A percentile compares a stretch with the other conserved stretches of the same genome.
phyloP scores from a whole-genome alignment of 2,113 vertebrate species.

The Turdus rufiventris region DNA sequence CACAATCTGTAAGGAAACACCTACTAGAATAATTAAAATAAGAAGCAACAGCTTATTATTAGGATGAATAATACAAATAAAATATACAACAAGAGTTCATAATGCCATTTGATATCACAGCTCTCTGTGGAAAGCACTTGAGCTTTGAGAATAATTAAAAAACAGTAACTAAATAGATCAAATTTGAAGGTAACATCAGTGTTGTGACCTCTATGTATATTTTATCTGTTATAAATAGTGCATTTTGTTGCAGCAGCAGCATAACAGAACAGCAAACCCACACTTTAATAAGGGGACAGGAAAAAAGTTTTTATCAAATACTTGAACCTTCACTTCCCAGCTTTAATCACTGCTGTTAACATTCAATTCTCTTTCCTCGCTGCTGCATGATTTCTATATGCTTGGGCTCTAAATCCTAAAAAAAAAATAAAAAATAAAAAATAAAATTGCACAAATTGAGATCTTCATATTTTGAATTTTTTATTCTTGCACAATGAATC shows the following conservation, averaged over 20 bases:
- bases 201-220: not conserved
- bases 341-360: not conserved
- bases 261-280: not conserved
- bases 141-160: not conserved
- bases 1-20: not conserved
- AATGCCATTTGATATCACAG: not conserved
- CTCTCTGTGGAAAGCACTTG: not conserved
- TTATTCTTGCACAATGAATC: not conserved
- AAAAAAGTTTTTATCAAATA: not conserved
- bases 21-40: not conserved
- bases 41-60: not conserved
- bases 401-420: not conserved
- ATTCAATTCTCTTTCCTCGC: not conserved
- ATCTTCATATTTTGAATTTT: not conserved
- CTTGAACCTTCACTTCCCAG: not conserved
- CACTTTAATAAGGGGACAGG: not conserved
- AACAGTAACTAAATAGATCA: not conserved
- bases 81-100: not conserved
- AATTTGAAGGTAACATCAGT: not conserved
- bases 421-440: not conserved
- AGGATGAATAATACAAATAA: not conserved
- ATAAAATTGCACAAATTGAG: not conserved
- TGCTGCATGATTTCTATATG: not conserved
- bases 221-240: not conserved
- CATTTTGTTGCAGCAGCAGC: not conserved